A percentile compares a stretch with the other conserved stretches of the same genome.
Conservation (phyloP, 2,888 invertebrate species). For the Melanchra persicariae region DNA sequence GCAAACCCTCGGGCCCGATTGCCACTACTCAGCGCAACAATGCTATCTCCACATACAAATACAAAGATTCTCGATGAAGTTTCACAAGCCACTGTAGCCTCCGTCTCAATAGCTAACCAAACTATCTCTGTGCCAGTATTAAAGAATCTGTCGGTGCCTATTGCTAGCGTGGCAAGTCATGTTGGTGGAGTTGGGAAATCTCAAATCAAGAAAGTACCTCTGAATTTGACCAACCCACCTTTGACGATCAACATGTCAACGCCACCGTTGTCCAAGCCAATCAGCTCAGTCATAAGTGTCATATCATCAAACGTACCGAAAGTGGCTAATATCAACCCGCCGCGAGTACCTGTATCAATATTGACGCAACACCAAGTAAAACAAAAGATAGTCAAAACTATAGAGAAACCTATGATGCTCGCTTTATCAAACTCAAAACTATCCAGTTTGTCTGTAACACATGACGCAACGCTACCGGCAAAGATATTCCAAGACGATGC, state of each 20-base stretch:
- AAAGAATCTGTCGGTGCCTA: constrained; percentile 84
- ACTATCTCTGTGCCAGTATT: constrained; percentile 88
- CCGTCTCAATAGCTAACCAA: constrained; percentile 89
- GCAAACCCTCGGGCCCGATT: constrained; percentile 79
- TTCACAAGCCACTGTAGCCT: constrained; percentile 91
- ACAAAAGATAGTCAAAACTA: constrained; percentile 88
- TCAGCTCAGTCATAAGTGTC: constrained; percentile 88
- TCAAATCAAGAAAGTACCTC: constrained; percentile 76
- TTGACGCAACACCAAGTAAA: constrained; percentile 88
- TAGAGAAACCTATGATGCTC: constrained; percentile 88
- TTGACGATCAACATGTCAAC: constrained; percentile 82
- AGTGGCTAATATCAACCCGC: constrained; percentile 77
- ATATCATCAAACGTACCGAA: constrained; percentile 87
- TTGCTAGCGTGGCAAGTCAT: constrained; percentile 69
- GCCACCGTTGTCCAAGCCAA: constrained; percentile 82
- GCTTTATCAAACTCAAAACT: constrained; percentile 89
- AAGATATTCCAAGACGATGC: constrained; percentile 93
- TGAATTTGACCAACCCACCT: constrained; percentile 81
- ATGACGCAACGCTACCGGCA: constrained; percentile 91
- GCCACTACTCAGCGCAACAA: constrained; percentile 79
- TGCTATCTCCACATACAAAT: constrained; percentile 82
- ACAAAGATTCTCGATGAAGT: constrained; percentile 90
- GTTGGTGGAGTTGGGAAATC: constrained; percentile 70
- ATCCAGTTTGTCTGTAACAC: constrained; percentile 90
- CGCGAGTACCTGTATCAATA: constrained; percentile 85